These are phyloP conservation scores for Alcedo quadribrachys DNA, from an alignment of 2,797 vertebrate genomes.

Conservation along the genomic window DNA sequence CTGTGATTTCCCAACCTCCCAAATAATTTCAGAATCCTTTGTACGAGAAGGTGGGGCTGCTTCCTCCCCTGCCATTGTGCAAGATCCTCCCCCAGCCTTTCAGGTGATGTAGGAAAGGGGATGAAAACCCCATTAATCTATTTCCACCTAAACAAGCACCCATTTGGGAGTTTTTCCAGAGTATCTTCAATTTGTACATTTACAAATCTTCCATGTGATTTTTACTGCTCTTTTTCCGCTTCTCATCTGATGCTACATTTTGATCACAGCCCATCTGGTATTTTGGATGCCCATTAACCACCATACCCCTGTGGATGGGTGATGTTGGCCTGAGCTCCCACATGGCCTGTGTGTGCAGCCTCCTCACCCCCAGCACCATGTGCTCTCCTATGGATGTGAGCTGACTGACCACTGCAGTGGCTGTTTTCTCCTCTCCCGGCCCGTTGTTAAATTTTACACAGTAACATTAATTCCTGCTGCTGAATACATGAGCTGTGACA, in stretches of 20 bases:
- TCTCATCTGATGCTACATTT: background rate
- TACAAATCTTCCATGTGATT: background rate
- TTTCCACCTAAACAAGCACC: background rate
- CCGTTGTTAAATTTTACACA: constrained; percentile 19
- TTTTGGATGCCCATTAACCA: background rate
- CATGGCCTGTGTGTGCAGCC: rapidly evolving
- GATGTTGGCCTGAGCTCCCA: background rate
- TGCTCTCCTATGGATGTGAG: background rate
- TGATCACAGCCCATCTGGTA: background rate
- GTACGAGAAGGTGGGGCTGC: background rate
- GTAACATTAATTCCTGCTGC: constrained; percentile 60
- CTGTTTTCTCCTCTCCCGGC: background rate
- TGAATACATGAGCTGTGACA: constrained; percentile 47
- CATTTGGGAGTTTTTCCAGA: background rate
- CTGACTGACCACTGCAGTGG: background rate
- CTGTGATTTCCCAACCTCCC: background rate
- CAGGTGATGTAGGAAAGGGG: background rate
- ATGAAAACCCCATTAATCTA: background rate
- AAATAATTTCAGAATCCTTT: background rate
- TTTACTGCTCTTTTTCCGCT: background rate
- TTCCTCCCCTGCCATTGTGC: background rate
- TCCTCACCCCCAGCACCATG: rapidly evolving
- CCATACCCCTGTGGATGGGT: rapidly evolving
- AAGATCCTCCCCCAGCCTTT: background rate
- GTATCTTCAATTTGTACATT: background rate